These are phyloP conservation scores for Heliconius nattereri DNA, from an alignment of 1,140 invertebrate genomes.

Conservation along the genomic window DNA sequence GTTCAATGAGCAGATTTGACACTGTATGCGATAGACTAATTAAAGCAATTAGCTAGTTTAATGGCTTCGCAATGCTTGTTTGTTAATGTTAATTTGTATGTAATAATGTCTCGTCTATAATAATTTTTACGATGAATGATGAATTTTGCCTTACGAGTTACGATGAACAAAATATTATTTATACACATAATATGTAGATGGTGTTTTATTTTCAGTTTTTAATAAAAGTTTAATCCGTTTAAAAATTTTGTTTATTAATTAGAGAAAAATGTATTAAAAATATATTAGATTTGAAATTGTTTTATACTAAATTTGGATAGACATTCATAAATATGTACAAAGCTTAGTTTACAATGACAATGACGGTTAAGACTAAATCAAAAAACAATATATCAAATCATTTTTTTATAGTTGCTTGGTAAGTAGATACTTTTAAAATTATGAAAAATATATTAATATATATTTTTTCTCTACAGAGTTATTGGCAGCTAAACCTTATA, in stretches of 20 bases:
- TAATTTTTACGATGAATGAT: not conserved
- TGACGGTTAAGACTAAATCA: too few species aligned
- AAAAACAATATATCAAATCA: too few species aligned
- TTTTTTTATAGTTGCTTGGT: too few species aligned
- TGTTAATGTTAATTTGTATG: not conserved
- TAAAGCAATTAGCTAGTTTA: constrained; percentile 94
- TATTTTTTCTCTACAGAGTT: not conserved
- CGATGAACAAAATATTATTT: constrained; percentile 66
- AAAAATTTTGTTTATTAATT: not conserved
- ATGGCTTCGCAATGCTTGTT: constrained; percentile 91
- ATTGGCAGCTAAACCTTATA: not conserved
- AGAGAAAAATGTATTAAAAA: not conserved
- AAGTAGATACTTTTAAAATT: too few species aligned
- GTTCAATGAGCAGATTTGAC: too few species aligned
- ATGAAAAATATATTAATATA: too few species aligned
- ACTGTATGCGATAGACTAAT: constrained; percentile 89
- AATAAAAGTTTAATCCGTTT: too few species aligned
- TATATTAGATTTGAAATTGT: not conserved
- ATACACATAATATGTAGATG: constrained; percentile 36
- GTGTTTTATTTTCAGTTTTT: not conserved
- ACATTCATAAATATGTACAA: not conserved
- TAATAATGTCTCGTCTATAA: too few species aligned
- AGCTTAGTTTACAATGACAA: not conserved
- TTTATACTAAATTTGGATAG: not conserved
- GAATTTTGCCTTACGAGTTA: constrained; percentile 43